A percentile compares a stretch with the other conserved stretches of the same genome.
phyloP scores from a whole-genome alignment of 2,113 vertebrate species.

The Tretioscincus oriximinensis region DNA sequence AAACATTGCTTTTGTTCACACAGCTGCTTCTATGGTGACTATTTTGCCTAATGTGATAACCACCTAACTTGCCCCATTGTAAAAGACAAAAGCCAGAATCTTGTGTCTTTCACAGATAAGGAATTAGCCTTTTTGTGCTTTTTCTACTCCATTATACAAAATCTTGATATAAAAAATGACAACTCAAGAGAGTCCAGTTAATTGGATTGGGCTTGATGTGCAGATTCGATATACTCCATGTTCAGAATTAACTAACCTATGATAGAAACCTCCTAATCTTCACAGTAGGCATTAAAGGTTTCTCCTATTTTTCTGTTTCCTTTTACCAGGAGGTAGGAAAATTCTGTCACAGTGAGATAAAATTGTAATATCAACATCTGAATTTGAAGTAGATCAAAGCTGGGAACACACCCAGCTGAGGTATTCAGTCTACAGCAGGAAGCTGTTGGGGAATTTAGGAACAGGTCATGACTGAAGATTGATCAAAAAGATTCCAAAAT shows the following conservation, averaged over 20 bases:
- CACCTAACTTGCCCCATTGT: neutral
- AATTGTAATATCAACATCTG: constrained; percentile 44
- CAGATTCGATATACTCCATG: constrained; percentile 9
- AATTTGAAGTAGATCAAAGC: constrained; percentile 55
- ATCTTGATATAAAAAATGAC: neutral
- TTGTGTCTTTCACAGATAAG: neutral
- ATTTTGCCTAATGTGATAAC: neutral
- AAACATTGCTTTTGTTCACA: too few species aligned
- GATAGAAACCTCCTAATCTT: constrained; percentile 37
- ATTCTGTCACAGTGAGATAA: constrained; percentile 56
- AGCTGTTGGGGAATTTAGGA: constrained; percentile 51
- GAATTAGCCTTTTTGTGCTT: neutral
- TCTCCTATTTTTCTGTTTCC: constrained; percentile 23
- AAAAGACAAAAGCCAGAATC: neutral
- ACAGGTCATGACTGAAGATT: constrained; percentile 42
- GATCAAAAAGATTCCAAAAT: constrained; percentile 62
- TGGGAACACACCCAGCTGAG: constrained; percentile 39
- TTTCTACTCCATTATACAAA: neutral
- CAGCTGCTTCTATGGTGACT: neutral
- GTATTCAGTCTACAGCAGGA: constrained; percentile 57
- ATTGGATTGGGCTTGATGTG: constrained; percentile 33
- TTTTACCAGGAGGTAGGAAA: constrained; percentile 48
- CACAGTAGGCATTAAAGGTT: constrained; percentile 42
- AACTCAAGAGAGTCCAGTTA: neutral
- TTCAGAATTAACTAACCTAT: constrained; percentile 24